Base-by-base conservation (phyloP, 2,113 vertebrate genomes). In the Pantherophis guttatus region DNA sequence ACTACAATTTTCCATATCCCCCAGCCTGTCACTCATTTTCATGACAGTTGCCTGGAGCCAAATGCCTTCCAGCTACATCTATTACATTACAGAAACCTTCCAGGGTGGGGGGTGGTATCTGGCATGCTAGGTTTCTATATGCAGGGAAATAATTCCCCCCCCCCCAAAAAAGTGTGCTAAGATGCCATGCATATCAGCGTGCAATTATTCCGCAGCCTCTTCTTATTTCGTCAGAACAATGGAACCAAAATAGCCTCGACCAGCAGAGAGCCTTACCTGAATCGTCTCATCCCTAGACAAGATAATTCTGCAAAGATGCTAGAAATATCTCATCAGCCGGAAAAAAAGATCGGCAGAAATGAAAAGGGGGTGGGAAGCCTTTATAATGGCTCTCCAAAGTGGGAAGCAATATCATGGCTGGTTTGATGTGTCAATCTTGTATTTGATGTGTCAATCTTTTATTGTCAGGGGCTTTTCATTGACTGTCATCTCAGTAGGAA, bases 291-390 rank as follows among this genome's bases (percentile, higher is more conserved):
- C 86, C 54, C 75, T 19, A 90, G 88, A 90, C 75, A 93, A 86
- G 92, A 90, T 90, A 54, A 91, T 93, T 93, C 58, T 39, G 65
- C 24, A 58, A 24, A 48, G 10, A 19, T 48, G n/a, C 75, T 86
- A 57, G 44, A 90, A 93, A 86, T 93, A 90, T 93, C 88, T 90
- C 88, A 53, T 90, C 92, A 88, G 26, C 59, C 75, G 58, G 58
- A 11, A 87, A 26, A 48, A 54, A 12, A 26, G 55, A 62, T 19
- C 4, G 86, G 39, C 3, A 70, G 50, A 88, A 91, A 55, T 15
- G 86, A 58, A 75, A 50, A 2, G 44, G 44, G 44, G 33, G 88
- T 44, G 39, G 33, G 33, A 33, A 13, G 15, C 33, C 19, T 75
- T 75, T 75, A 75, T 33, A 75, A 65, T 55, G 59, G 85, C 48